These are phyloP conservation scores for Oncorhynchus clarkii DNA, from an alignment of 2,113 vertebrate genomes.

Conservation along the genomic window DNA sequence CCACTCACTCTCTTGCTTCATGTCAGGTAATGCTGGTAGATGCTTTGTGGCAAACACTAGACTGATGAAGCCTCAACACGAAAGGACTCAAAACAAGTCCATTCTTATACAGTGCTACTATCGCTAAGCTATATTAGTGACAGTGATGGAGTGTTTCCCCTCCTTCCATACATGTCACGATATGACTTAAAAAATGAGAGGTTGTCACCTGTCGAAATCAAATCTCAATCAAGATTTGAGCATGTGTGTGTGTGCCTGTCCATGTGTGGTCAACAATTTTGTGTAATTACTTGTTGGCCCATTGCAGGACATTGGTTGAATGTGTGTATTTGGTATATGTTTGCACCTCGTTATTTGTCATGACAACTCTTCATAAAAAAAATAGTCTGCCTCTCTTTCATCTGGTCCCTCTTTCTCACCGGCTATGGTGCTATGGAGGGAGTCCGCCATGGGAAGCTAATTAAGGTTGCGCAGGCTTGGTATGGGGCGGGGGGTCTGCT, in stretches of 20 bases:
- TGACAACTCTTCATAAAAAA: slow-evolving; percentile 17
- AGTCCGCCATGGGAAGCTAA: slow-evolving; percentile 47
- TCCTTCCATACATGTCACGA: too few species aligned
- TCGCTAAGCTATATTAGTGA: too few species aligned
- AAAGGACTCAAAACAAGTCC: too few species aligned
- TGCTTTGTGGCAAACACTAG: too few species aligned
- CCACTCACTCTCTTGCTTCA: too few species aligned
- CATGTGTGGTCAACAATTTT: not conserved
- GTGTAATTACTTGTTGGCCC: not conserved
- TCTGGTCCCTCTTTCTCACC: slow-evolving; percentile 31
- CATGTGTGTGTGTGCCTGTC: not conserved
- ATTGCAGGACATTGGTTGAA: not conserved
- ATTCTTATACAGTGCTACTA: too few species aligned
- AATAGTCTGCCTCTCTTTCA: slow-evolving; percentile 22
- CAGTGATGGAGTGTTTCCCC: too few species aligned
- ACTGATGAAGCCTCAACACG: too few species aligned
- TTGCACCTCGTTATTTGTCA: slow-evolving; percentile 31
- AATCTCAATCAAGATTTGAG: too few species aligned
- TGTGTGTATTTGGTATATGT: not conserved
- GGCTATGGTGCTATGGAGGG: slow-evolving; percentile 25
- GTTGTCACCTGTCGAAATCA: too few species aligned
- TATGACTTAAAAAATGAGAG: too few species aligned
- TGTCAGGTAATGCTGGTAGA: too few species aligned
- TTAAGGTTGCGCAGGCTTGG: slow-evolving; percentile 57
- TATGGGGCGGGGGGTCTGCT: slow-evolving; percentile 38